Base-by-base conservation (phyloP, 35 echinoderm and acorn worm genomes). In the Nesometra sesokonis region DNA sequence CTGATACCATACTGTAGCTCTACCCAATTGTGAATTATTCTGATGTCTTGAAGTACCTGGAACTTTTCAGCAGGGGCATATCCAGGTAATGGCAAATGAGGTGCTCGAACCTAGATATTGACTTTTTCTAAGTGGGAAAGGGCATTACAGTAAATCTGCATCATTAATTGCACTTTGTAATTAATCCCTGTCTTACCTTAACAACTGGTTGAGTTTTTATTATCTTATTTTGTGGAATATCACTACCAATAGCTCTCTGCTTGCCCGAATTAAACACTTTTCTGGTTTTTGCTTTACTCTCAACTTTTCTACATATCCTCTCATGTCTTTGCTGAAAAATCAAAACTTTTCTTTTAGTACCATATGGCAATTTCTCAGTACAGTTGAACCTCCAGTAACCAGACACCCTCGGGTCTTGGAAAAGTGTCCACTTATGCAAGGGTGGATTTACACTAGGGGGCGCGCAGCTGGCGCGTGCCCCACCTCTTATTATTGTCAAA, bases 191-290 rank as follows among this genome's bases (percentile, higher is more conserved):
- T 84, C 87, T 86, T 86, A 88, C 47, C 38, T 88, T 47, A 79
- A 88, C 38, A 46, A 40, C 85, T 11, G 88, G 92, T 83, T 82
- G 9, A 67, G 52, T 19, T 27, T 67, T 81, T 19, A 82, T 47
- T 32, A 32, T 83, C 86, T 87, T 93, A 35, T 34, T 90, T 29
- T 78, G 15, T 19, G 88, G 77, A n/a, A 86, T 77, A 38, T 84
- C 92, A 47, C 88, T 93, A 13, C 80, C 92, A 33, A 43, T 34
- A 46, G 88, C 33, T 29, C 93, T 83, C 78, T 94, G 93, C 77
- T 91, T 91, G 4, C 77, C 83, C 7, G 93, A 94, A 37, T 94
- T 78, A 82, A 94, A 94, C 39, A 91, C 87, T 35, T 80, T 91
- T 17, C 93, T 88, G 34, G 88, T 91, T 34, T 52, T 83, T 21